Evolutionary conservation across 2,888 invertebrate genomes (phyloP).

Genomic region (Caenorhabditis panamensis): DNA sequence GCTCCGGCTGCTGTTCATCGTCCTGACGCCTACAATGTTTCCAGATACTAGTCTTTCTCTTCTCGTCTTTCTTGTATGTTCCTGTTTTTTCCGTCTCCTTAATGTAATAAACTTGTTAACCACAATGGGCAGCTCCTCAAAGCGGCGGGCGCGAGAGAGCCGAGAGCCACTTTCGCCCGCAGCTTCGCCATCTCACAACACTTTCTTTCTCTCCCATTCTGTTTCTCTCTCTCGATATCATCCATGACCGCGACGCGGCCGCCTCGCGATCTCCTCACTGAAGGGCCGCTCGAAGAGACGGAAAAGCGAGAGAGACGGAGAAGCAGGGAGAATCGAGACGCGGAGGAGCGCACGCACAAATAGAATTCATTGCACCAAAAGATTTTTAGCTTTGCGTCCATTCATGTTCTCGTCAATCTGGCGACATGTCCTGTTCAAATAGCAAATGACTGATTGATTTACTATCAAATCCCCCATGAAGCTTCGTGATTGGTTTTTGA

Average conservation of each 20-base stretch:
- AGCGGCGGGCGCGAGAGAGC: constrained; percentile 6
- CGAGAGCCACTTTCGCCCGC: neutral
- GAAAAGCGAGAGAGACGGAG: constrained; percentile 1
- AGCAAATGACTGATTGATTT: neutral
- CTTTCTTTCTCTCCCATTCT: neutral
- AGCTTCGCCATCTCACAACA: constrained; percentile 2
- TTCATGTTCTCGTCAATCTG: neutral
- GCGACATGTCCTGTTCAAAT: neutral
- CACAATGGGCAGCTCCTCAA: neutral
- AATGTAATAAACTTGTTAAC: constrained; percentile 1
- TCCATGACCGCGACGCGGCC: constrained; percentile 36
- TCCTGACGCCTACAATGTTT: constrained; percentile 40
- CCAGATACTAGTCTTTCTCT: constrained; percentile 35
- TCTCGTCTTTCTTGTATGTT: constrained; percentile 37
- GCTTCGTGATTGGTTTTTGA: neutral
- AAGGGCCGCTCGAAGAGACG: constrained; percentile 4
- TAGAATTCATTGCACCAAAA: constrained; percentile 22
- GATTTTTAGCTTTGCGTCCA: constrained; percentile 8
- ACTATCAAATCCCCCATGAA: neutral
- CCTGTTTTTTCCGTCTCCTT: neutral
- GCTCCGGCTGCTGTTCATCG: constrained; percentile 56
- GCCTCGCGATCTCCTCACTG: constrained; percentile 19
- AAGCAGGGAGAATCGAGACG: constrained; percentile 2
- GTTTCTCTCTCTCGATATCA: neutral
- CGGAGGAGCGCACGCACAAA: constrained; percentile 10